Percentiles rank a stretch among this genome's conserved stretches.
phyloP scores from a whole-genome alignment of 2,888 invertebrate genomes.

The Eristalis pertinax region DNA sequence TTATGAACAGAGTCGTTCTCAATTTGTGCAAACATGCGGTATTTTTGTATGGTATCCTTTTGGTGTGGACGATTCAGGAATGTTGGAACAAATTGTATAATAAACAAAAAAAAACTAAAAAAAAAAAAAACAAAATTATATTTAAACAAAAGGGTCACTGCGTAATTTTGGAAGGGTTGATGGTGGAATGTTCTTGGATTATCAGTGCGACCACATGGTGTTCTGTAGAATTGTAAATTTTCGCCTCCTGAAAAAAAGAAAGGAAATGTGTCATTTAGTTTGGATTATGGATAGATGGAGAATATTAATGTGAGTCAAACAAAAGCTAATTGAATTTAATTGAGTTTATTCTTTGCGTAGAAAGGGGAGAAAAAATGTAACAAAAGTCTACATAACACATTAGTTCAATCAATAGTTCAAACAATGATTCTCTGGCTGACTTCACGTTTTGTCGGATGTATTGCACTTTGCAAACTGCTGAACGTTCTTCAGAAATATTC shows the following conservation, averaged over 20 bases:
- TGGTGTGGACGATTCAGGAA: constrained; percentile 1
- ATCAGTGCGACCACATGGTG: constrained; percentile 53
- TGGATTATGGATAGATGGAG: neutral
- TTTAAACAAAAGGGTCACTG: constrained; percentile 11
- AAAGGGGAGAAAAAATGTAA: no score
- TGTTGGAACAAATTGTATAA: constrained; percentile 5
- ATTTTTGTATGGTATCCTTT: constrained; percentile 32
- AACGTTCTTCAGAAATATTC: no score
- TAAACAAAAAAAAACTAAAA: neutral
- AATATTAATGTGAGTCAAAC: no score
- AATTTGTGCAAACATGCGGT: constrained; percentile 69
- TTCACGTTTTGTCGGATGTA: no score
- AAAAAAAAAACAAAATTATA: constrained; percentile 10
- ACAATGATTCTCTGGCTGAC: no score
- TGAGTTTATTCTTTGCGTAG: no score
- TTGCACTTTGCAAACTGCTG: no score
- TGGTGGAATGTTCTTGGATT: constrained; percentile 27
- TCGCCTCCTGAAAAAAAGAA: constrained; percentile 30
- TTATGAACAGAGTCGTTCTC: constrained; percentile 61
- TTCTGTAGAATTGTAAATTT: constrained; percentile 9
- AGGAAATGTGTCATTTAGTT: neutral
- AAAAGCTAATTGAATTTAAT: no score
- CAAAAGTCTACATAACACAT: no score
- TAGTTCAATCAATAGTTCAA: no score
- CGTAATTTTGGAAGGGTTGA: constrained; percentile 37